Conservation (phyloP, 2,797 vertebrate genomes). For the Pangasius djambal region DNA sequence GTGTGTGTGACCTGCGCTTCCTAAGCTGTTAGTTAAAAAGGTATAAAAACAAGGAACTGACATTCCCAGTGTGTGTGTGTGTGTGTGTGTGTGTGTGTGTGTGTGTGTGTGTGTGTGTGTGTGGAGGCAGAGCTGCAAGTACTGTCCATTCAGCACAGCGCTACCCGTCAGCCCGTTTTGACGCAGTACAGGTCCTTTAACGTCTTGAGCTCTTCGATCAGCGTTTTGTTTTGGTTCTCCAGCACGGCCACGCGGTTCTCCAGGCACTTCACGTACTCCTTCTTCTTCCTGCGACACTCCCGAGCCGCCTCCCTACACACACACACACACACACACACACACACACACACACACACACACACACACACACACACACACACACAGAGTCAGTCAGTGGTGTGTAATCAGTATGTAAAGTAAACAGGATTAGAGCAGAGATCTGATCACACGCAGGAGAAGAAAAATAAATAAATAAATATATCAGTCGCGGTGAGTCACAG, state of each 20-base stretch:
- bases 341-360: background rate
- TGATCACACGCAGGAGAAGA: background rate
- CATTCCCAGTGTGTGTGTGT: constrained; percentile 63
- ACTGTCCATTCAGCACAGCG: constrained; percentile 55
- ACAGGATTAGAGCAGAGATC: background rate
- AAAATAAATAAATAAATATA: no score
- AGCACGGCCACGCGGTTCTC: constrained; percentile 99
- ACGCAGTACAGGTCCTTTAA: constrained; percentile 99
- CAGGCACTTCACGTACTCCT: constrained; percentile 99
- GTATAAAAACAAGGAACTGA: constrained; percentile 58
- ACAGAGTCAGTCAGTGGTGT: background rate
- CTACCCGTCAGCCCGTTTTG: constrained; percentile 91
- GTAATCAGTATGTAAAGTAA: background rate
- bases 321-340: background rate
- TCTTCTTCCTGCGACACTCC: constrained; percentile 99
- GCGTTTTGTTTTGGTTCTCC: constrained; percentile 99
- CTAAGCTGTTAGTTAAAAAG: constrained; percentile 66
- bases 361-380: background rate
- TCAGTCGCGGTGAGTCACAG: no score
- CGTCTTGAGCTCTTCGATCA: constrained; percentile 99
- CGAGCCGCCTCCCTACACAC: constrained; percentile 90
- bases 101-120: constrained; percentile 47
- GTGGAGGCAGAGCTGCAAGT: constrained; percentile 51
- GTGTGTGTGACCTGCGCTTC: constrained; percentile 40
- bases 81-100: constrained; percentile 59